Evolutionary conservation across 2,888 invertebrate genomes (phyloP), one percentile per base, ranked within the genome.

Genomic region (Andrena praecox): DNA sequence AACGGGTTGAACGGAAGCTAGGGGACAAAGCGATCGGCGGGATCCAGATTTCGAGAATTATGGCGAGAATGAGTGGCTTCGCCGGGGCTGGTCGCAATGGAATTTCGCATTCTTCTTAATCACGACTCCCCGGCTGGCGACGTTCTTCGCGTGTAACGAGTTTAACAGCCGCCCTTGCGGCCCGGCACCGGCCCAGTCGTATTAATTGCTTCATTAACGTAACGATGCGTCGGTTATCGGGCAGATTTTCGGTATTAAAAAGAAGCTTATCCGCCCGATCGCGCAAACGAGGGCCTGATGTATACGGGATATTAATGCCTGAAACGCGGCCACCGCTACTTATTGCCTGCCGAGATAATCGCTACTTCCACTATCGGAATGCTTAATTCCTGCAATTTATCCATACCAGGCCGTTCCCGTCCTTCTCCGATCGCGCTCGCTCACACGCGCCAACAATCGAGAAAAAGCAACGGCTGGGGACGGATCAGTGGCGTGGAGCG

Each of bases 171-270:
- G 27, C 20, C 56, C 10, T 56, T 16, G 27, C 16, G 29, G 10
- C 50, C 29, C 63, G 29, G n/a, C 62, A 63, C 56, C 68, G 73
- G 62, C 35, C 33, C 68, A 66, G 12, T 79, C 60, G 84, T 78
- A 84, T 84, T 84, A 83, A 84, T 84, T 83, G 84, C 84, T 83
- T 84, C 84, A 83, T 84, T 84, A 84, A 84, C 74, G 84, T 79
- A 84, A 84, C 78, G 84, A 83, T 69, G 79, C 75, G 78, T 75
- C 74, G 70, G 83, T 79, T 83, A 84, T 84, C 84, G 74, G 56
- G 29, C 10, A 75, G 71, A 79, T 82, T 74, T 80, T 84, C 84
- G 73, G 79, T 75, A 84, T 69, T 72, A 78, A 83, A 83, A 64
- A 67, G 68, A 68, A 70, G 31, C 63, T 84, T 83, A 84, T 83